These are phyloP conservation scores for Montipora foliosa DNA, from an alignment of 64 coral and sea anemone species.

Conservation along the genomic window DNA sequence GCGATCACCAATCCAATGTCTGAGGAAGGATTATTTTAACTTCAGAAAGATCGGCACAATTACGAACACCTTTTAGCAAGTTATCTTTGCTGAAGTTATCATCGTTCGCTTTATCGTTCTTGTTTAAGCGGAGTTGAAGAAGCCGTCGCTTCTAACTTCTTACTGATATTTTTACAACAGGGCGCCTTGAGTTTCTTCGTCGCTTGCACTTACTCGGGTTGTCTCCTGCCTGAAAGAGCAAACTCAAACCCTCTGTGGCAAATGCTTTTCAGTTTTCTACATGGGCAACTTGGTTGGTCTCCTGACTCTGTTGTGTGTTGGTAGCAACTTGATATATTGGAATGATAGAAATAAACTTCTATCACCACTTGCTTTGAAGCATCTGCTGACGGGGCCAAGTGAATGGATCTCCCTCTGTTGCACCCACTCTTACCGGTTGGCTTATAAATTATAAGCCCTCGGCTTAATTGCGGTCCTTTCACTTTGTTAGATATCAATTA, in stretches of 20 bases:
- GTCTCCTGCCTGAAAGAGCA: not conserved
- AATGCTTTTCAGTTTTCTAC: not conserved
- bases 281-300: not conserved
- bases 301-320: not conserved
- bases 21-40: not conserved
- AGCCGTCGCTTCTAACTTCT: not conserved
- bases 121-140: not conserved
- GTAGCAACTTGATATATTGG: conserved; percentile 4
- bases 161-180: not conserved
- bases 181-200: not conserved
- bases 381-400: conserved; percentile 13
- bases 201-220: not conserved
- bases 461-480: conserved; percentile 28
- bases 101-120: not conserved
- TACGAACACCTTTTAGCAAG: not conserved
- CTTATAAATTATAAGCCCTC: not conserved
- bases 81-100: not conserved
- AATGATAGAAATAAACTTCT: conserved; percentile 25
- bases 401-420: not conserved
- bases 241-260: not conserved
- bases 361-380: conserved; percentile 10
- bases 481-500: conserved; percentile 28
- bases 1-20: not conserved
- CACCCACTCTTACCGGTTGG: not conserved
- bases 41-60: not conserved